Percentiles rank a stretch among this genome's conserved stretches.
Conservation (phyloP, 92 coral and sea anemone species). For the Parazoanthus darwini region DNA sequence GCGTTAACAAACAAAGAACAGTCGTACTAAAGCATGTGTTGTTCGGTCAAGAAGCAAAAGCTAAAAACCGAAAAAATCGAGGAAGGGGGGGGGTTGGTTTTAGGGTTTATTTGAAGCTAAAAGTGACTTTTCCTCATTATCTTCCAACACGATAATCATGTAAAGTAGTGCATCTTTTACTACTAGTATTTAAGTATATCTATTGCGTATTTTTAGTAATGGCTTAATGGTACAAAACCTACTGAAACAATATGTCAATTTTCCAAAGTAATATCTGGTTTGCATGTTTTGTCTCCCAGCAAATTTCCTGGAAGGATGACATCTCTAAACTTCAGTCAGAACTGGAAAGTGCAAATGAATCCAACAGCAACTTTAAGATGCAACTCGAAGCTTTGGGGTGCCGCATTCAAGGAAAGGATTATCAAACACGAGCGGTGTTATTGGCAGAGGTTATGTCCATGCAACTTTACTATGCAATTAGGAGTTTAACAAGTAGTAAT, state of each 20-base stretch:
- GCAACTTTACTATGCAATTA: conserved; percentile 85
- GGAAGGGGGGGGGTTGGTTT: too few relatives aligned
- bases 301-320: conserved; percentile 54
- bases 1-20: too few relatives aligned
- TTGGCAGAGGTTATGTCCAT: conserved; percentile 82
- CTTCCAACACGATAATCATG: too few relatives aligned
- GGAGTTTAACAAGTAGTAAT: conserved; percentile 48
- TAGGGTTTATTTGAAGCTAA: too few relatives aligned
- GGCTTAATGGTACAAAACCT: neutral
- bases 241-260: neutral
- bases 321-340: conserved; percentile 69
- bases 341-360: conserved; percentile 65
- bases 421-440: conserved; percentile 66
- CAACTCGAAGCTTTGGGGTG: conserved; percentile 53
- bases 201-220: neutral
- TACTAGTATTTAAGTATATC: too few relatives aligned
- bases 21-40: too few relatives aligned
- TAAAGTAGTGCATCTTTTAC: too few relatives aligned
- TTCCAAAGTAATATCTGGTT: neutral
- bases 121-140: too few relatives aligned
- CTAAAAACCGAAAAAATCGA: too few relatives aligned
- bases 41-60: too few relatives aligned
- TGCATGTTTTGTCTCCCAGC: conserved; percentile 37
- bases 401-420: conserved; percentile 54
- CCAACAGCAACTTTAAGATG: conserved; percentile 46